Evolutionary conservation across 2,113 vertebrate genomes (phyloP).

Genomic region (Myotis yumanensis): DNA sequence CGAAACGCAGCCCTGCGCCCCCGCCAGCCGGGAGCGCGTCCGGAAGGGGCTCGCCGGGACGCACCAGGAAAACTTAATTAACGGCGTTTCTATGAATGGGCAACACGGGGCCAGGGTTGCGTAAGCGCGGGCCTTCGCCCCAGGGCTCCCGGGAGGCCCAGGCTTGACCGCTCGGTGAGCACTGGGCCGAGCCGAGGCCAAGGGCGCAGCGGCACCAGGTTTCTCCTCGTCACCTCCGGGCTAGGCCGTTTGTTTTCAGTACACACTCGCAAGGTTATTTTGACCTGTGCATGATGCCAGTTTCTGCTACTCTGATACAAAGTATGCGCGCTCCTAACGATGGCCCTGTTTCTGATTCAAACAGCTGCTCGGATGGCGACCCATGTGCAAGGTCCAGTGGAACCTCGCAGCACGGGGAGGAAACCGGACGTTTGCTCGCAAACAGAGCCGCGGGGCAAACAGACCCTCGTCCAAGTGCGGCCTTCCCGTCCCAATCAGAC

Average conservation of each 20-base stretch:
- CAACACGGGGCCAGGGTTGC: neutral
- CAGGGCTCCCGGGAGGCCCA: neutral
- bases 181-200: neutral
- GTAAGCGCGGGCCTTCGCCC: neutral
- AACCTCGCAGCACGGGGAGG: neutral
- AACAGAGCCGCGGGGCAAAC: neutral
- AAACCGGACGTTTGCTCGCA: neutral
- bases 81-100: conserved; percentile 60
- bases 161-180: neutral
- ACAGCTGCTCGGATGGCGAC: neutral
- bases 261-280: neutral
- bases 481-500: neutral
- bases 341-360: neutral
- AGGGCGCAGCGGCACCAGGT: neutral
- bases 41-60: neutral
- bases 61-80: neutral
- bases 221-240: neutral
- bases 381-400: neutral
- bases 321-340: neutral
- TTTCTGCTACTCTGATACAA: neutral
- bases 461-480: neutral
- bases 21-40: neutral
- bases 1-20: neutral
- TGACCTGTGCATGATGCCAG: neutral
- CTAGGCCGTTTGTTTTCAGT: neutral